Evolutionary conservation across 2,113 vertebrate species (phyloP).

Genomic region (Hyperopisus bebe): DNA sequence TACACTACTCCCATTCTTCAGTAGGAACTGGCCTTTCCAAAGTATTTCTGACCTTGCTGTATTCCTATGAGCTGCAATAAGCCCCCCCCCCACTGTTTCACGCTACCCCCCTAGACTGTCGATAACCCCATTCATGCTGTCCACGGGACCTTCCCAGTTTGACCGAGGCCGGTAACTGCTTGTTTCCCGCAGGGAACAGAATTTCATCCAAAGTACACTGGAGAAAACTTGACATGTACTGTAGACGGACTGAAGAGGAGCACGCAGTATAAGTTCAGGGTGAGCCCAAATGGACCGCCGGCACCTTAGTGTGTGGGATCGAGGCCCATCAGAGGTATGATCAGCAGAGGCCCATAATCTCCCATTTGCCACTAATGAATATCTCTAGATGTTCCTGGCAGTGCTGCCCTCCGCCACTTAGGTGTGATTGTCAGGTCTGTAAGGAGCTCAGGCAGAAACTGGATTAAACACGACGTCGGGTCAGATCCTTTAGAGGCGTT

Average conservation of each 20-base stretch:
- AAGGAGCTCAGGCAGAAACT: not conserved
- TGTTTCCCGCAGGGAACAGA: conserved; percentile 68
- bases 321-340: not conserved
- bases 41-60: not conserved
- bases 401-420: not conserved
- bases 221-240: conserved; percentile 91
- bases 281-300: conserved; percentile 46
- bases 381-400: not conserved
- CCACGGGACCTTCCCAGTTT: not conserved
- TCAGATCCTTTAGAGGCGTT: not conserved
- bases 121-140: not conserved
- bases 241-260: conserved; percentile 94
- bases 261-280: conserved; percentile 98
- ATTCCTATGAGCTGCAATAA: not conserved
- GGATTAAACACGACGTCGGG: not conserved
- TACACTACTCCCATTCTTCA: not conserved
- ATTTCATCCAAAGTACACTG: conserved; percentile 95
- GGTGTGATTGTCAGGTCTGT: not conserved
- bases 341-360: not conserved
- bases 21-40: not conserved
- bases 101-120: not conserved
- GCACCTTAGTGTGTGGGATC: not conserved
- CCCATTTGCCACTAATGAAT: not conserved
- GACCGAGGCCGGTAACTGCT: not conserved
- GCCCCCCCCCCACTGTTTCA: not conserved